Percentiles rank a stretch among this genome's conserved stretches.
phyloP scores from a whole-genome alignment of 2,113 vertebrate species.

The Gallinago jamesoni region DNA sequence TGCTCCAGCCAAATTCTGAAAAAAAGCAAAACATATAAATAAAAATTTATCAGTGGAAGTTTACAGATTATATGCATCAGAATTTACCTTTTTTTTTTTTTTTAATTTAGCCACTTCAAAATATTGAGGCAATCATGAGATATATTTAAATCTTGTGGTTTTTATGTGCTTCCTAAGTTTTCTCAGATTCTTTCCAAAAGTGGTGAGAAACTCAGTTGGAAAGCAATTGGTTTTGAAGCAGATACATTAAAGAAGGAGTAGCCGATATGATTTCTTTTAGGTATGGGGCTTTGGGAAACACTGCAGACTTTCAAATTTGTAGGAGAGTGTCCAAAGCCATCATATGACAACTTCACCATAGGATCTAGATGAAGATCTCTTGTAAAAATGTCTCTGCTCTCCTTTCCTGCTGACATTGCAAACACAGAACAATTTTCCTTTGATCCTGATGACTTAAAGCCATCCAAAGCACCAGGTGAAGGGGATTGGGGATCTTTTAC shows the following conservation, averaged over 20 bases:
- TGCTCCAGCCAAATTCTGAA: neutral
- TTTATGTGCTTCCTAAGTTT: neutral
- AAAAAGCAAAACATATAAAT: neutral
- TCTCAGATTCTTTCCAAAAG: neutral
- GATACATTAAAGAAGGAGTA: neutral
- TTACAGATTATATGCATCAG: neutral
- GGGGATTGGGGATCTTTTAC: neutral
- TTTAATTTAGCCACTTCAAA: neutral
- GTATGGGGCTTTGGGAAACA: neutral
- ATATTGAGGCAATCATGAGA: neutral
- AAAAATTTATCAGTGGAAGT: rapidly evolving
- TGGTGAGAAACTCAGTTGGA: neutral
- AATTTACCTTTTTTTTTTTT: rapidly evolving
- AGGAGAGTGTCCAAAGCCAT: neutral
- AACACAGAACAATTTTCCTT: neutral
- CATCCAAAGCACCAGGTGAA: neutral
- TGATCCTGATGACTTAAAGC: neutral
- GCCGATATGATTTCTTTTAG: neutral
- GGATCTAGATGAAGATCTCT: neutral
- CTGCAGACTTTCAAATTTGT: neutral
- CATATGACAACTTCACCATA: neutral
- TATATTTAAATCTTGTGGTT: neutral
- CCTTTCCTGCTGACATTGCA: rapidly evolving
- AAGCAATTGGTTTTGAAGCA: neutral
- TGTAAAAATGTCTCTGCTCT: neutral